Evolutionary conservation across 2,888 invertebrate species (phyloP), one percentile per base, ranked within the genome.

Genomic region (Drosophila cyrtoloma): DNA sequence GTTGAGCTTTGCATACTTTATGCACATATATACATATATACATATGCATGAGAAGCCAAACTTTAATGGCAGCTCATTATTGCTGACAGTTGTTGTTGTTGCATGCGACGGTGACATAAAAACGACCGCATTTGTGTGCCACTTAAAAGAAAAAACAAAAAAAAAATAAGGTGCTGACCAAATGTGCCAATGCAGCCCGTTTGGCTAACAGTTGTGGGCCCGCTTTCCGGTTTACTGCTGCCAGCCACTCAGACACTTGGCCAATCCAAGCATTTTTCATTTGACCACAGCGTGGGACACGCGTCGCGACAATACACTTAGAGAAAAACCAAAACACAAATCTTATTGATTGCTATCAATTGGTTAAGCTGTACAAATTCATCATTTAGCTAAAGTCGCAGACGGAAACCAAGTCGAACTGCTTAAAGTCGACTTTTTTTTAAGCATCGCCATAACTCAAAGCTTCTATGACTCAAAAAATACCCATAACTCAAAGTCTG

Each of bases 71-170:
- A n/a, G 26, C 39, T 51, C 52, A 71, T 71, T 58, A 58, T 58
- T 22, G 39, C 32, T 59, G 42, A 52, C 71, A 42, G 66, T 35
- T 63, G 52, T 35, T 60, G 52, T 60, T 61, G 76, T 59, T 76
- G 81, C 81, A 80, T 78, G 81, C 50, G 81, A 53, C 81, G 71
- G 71, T 58, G 64, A 81, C 77, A 81, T 81, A 55, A 77, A 81
- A 71, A 58, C 58, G 26, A 52, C 61, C 77, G 58, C 77, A 77
- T 58, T 77, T 58, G 61, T 71, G 77, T 81, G 78, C 78, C 81
- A 77, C 58, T 78, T 78, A 67, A 67, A 55, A 30, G 35, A 16
- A 33, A 33, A 12, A 30, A 30, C 5, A 5, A 30, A 1, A 56
- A 28, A 57, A n/a, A 39, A 16, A 35, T 16, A 42, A 26, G 16